Evolutionary conservation across 2,797 vertebrate genomes (phyloP).

Genomic region (Enteromius unitaeniatus): DNA sequence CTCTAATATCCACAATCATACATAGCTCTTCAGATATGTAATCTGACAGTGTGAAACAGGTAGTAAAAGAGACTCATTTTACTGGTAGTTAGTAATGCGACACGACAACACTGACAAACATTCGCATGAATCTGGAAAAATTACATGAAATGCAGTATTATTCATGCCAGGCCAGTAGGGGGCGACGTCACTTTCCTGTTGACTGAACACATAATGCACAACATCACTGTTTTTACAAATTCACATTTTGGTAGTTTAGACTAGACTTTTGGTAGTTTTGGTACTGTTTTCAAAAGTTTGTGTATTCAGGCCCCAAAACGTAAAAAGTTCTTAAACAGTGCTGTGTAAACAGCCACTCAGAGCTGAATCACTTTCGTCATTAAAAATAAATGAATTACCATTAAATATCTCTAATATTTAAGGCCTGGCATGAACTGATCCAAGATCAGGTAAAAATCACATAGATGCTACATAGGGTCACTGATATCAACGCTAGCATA

Average conservation of each 20-base stretch:
- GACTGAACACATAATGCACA: neutral
- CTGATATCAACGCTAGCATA: too few species aligned
- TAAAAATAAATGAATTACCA: too few species aligned
- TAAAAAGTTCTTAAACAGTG: too few species aligned
- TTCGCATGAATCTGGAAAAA: neutral
- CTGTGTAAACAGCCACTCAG: too few species aligned
- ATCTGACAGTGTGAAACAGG: neutral
- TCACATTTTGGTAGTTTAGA: too few species aligned
- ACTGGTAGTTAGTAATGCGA: neutral
- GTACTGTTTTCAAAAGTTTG: neutral
- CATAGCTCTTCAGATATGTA: neutral
- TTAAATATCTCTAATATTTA: too few species aligned
- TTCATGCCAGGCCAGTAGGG: neutral
- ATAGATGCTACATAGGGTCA: too few species aligned
- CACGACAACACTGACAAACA: neutral
- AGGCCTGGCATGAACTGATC: too few species aligned
- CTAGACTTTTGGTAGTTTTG: too few species aligned
- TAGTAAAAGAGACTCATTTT: neutral
- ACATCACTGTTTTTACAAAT: neutral
- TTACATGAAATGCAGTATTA: neutral
- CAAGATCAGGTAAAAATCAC: neutral
- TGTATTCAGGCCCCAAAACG: too few species aligned
- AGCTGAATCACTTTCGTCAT: too few species aligned
- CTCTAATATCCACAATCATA: neutral
- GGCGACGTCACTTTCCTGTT: neutral